phyloP scores from a whole-genome alignment of 1,140 invertebrate species.

The Zaprionus inermis region DNA sequence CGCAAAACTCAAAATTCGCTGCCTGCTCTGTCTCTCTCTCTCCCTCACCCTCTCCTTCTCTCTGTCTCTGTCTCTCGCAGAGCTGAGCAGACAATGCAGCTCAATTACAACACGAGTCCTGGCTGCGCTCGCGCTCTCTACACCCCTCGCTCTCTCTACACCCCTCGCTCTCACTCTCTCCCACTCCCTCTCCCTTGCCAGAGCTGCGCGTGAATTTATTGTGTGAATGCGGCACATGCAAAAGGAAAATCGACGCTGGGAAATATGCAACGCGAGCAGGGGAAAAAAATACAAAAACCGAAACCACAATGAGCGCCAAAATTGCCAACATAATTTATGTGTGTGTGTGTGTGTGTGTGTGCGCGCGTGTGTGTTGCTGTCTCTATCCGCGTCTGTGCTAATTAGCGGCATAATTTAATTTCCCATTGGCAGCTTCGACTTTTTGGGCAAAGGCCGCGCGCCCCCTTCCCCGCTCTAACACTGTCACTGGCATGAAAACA shows the following conservation, averaged over 20 bases:
- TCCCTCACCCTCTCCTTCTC: no score
- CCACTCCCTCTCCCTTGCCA: background rate
- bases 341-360: constrained; percentile 5
- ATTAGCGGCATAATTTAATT: constrained; percentile 80
- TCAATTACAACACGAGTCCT: constrained; percentile 67
- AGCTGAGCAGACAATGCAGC: constrained; percentile 62
- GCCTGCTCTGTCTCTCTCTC: no score
- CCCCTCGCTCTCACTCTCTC: background rate
- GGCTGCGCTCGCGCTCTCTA: constrained; percentile 1
- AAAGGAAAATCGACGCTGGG: constrained; percentile 23
- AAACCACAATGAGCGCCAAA: constrained; percentile 71
- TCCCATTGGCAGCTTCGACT: constrained; percentile 49
- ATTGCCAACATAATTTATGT: constrained; percentile 77
- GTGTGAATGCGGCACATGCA: constrained; percentile 64
- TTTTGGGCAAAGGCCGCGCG: constrained; percentile 7
- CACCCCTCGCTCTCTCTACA: background rate
- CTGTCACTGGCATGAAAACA: constrained; percentile 24
- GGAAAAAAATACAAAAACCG: background rate
- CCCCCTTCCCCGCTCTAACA: background rate
- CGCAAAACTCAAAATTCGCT: constrained; percentile 6
- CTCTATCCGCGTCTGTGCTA: constrained; percentile 49
- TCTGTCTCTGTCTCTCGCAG: no score
- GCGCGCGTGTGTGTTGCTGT: constrained; percentile 18
- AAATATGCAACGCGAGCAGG: constrained; percentile 53
- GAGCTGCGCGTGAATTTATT: constrained; percentile 52